Evolutionary conservation across 2,797 vertebrate genomes (phyloP).

Genomic region (Lithobates pipiens): DNA sequence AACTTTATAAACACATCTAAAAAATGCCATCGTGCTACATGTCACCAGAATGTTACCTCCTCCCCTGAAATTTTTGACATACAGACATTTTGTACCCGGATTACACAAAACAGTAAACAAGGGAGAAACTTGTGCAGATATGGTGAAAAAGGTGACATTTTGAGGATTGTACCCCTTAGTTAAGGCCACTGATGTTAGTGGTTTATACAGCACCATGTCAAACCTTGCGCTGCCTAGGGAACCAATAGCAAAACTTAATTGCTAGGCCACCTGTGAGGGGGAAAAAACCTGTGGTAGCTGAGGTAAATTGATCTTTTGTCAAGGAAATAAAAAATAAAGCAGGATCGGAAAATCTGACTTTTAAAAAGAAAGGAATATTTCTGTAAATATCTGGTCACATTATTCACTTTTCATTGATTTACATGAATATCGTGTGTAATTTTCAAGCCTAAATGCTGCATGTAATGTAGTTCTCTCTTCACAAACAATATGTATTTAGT

Average conservation of each 20-base stretch:
- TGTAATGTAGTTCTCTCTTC: not conserved
- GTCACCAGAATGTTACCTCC: slow-evolving; percentile 41
- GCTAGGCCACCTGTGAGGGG: not conserved
- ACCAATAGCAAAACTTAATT: not conserved
- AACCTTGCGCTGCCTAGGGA: not conserved
- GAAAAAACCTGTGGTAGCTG: slow-evolving; percentile 2
- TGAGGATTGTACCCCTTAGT: slow-evolving; percentile 2
- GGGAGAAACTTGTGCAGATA: slow-evolving; percentile 17
- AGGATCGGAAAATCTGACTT: not conserved
- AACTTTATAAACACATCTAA: slow-evolving; percentile 59
- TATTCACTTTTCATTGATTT: not conserved
- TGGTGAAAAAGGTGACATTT: not conserved
- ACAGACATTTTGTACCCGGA: slow-evolving; percentile 42
- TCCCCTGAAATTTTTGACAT: slow-evolving; percentile 19
- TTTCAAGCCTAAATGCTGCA: not conserved
- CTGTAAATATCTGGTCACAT: not conserved
- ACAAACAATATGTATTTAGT: slow-evolving; percentile 7
- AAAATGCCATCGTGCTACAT: slow-evolving; percentile 48
- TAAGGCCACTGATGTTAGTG: slow-evolving; percentile 50
- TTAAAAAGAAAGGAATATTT: not conserved
- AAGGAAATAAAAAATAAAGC: slow-evolving; percentile 3
- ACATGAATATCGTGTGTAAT: not conserved
- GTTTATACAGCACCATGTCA: slow-evolving; percentile 51
- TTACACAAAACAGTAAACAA: slow-evolving; percentile 30
- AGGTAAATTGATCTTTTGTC: slow-evolving; percentile 15